Percentiles rank a stretch among this genome's conserved stretches.
phyloP scores from a whole-genome alignment of 2,113 vertebrate genomes.

The Platichthys flesus region DNA sequence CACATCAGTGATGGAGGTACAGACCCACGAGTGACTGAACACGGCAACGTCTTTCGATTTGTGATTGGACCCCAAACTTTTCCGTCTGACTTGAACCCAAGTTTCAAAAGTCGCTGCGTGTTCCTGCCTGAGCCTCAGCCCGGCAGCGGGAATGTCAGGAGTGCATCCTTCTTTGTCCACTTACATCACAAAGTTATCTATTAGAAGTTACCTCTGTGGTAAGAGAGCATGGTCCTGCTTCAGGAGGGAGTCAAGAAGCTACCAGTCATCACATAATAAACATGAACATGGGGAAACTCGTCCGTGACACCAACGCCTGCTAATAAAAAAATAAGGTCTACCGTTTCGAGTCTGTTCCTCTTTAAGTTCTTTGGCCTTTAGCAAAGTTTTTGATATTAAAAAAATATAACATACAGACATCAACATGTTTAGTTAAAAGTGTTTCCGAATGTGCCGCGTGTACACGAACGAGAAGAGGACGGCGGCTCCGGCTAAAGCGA shows the following conservation, averaged over 20 bases:
- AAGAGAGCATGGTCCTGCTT: conserved; percentile 30
- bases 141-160: conserved; percentile 44
- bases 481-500: conserved; percentile 28
- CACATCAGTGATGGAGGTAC: background rate
- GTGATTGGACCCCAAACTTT: conserved; percentile 26
- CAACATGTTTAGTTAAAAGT: conserved; percentile 49
- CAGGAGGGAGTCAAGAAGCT: conserved; percentile 45
- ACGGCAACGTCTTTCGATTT: conserved; percentile 37
- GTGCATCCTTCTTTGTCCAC: conserved; percentile 15
- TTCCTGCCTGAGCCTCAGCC: conserved; percentile 43
- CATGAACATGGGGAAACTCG: conserved; percentile 34
- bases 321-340: conserved; percentile 45
- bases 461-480: conserved; percentile 50
- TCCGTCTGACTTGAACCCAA: background rate
- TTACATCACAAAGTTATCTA: conserved; percentile 15
- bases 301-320: conserved; percentile 29
- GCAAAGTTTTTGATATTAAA: conserved; percentile 66
- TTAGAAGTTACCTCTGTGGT: conserved; percentile 18
- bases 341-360: conserved; percentile 32
- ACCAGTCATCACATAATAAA: conserved; percentile 50
- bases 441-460: conserved; percentile 42
- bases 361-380: conserved; percentile 66
- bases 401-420: conserved; percentile 19
- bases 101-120: background rate
- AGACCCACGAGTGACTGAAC: conserved; percentile 15